These are phyloP conservation scores for Tympanuchus pallidicinctus DNA, from an alignment of 2,113 vertebrate species.

Conservation along the genomic window DNA sequence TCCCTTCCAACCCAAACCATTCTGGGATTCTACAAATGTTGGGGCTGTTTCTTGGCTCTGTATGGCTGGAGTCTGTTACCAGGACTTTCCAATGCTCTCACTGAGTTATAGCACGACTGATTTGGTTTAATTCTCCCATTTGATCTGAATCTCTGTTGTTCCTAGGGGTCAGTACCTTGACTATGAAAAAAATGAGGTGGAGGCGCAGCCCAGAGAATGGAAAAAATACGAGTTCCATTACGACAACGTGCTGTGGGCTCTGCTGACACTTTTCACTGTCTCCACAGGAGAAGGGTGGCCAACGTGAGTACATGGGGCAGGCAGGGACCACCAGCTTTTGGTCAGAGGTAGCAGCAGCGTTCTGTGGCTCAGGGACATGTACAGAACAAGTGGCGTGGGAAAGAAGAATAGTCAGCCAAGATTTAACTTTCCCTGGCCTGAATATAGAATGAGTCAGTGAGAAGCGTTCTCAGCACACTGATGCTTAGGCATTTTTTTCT, in stretches of 20 bases:
- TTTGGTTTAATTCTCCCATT: not conserved
- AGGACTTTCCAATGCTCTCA: not conserved
- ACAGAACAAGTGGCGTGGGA: not conserved
- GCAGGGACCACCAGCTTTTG: not conserved
- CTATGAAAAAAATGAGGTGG: conserved; percentile 89
- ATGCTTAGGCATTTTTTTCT: not conserved
- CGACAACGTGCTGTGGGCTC: conserved; percentile 96
- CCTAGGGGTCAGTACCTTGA: conserved; percentile 92
- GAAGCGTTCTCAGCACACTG: not conserved
- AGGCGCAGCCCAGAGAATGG: conserved; percentile 91
- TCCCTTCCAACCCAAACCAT: not conserved
- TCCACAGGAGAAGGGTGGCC: conserved; percentile 98
- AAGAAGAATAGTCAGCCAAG: not conserved
- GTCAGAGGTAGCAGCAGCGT: not conserved
- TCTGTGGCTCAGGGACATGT: not conserved
- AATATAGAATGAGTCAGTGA: not conserved
- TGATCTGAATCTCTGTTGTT: not conserved
- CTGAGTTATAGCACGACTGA: not conserved
- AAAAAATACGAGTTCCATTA: conserved; percentile 97
- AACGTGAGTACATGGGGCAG: conserved; percentile 80
- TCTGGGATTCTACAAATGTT: not conserved
- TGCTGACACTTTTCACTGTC: conserved; percentile 95
- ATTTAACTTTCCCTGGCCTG: not conserved
- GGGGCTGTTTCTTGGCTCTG: not conserved
- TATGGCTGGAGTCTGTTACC: not conserved